Base-by-base conservation (phyloP, 2,113 vertebrate genomes). In the Caracal caracal region DNA sequence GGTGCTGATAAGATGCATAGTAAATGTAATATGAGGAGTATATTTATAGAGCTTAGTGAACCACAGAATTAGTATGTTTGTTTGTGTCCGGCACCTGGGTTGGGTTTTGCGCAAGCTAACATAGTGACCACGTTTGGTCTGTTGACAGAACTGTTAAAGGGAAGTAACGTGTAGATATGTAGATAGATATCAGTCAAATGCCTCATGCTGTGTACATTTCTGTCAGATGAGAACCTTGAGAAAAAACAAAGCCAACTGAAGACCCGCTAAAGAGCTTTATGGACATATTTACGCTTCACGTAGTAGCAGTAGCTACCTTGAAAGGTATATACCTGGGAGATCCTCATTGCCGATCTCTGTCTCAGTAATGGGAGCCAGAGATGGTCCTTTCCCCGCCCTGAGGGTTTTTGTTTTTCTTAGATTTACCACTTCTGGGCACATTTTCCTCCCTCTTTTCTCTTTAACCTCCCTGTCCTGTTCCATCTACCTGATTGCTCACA, bases 1-100 rank as follows among this genome's bases (percentile, higher is more conserved):
- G 95, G 97, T 98, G 95, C 96, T 97, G 66, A 88, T 90, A 87
- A 78, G 78, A 94, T 84, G 59, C 47, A 61, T 94, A 93, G 97
- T 94, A 71, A 84, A 78, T 95, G 75, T 96, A 97, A 96, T 95
- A 59, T 92, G 78, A 90, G 81, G 97, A 88, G 59, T 80, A 53
- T 93, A 89, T 94, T 97, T 97, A 65, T 96, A 88, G 94, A 89
- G 51, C 35, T 92, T 97, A 95, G 68, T 87, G 76, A 94, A 96
- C 86, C 65, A 90, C 68, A 89, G n/a, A 96, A 93, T 92, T 90
- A 81, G 40, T 95, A 56, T 96, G 76, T 96, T 92, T 96, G 76
- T 96, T 92, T 71, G 15, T 75, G 49, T 92, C 68, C 88, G 49
- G 78, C 47, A 86, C 3, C 63, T 84, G 71, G 61, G 66, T 93